phyloP scores from a whole-genome alignment of 2,797 vertebrate genomes.

The Philypnodon macrostomus region DNA sequence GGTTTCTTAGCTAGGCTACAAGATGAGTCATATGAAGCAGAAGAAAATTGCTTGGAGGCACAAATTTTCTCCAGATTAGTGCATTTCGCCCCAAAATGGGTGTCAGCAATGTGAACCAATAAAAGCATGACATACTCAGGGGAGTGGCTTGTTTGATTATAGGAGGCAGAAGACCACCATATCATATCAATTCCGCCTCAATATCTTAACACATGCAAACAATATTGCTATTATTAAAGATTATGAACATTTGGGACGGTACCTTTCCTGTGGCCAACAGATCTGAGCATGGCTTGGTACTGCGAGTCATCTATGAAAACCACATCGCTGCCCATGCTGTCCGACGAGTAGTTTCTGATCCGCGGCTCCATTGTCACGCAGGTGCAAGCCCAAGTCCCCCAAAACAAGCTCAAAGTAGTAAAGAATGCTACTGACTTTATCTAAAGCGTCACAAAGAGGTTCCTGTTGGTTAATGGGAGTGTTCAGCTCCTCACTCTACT shows the following conservation, averaged over 20 bases:
- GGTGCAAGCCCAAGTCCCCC: slow-evolving; percentile 1
- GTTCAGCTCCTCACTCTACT: slow-evolving; percentile 49
- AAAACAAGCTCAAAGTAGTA: slow-evolving; percentile 7
- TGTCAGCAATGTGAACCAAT: slow-evolving; percentile 28
- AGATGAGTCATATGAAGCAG: not conserved
- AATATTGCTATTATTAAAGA: not conserved
- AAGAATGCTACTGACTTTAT: slow-evolving; percentile 15
- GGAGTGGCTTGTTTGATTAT: slow-evolving; percentile 38
- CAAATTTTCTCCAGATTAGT: not conserved
- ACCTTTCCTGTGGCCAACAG: slow-evolving; percentile 77
- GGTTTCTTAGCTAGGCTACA: not conserved
- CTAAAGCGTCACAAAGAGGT: slow-evolving; percentile 25
- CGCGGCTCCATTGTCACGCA: slow-evolving; percentile 48
- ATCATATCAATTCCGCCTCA: not conserved
- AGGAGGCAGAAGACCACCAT: slow-evolving; percentile 24
- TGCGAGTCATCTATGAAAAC: slow-evolving; percentile 70
- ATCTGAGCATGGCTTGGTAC: slow-evolving; percentile 67
- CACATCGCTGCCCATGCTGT: slow-evolving; percentile 69
- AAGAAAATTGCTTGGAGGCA: not conserved
- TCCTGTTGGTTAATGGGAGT: slow-evolving; percentile 60
- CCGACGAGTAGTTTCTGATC: slow-evolving; percentile 64
- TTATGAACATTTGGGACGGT: slow-evolving; percentile 17
- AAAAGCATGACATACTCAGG: slow-evolving; percentile 36
- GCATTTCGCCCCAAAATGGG: slow-evolving; percentile 2
- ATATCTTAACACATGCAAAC: not conserved